Base-by-base conservation (phyloP, 1,140 invertebrate species). In the Drosophila auraria region DNA sequence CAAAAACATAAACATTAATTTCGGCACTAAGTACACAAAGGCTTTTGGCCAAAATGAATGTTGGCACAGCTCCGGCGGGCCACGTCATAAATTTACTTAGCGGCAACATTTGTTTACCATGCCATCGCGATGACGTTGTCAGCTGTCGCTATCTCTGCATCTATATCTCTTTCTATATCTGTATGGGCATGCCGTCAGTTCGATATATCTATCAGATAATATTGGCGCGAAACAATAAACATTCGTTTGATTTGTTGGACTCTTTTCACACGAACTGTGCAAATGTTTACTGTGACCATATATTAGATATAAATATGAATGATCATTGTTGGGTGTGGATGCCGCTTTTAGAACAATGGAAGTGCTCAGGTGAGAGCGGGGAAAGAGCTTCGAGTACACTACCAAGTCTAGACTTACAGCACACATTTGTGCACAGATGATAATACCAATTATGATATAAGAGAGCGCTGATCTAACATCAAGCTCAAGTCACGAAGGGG, bases 51-150 rank as follows among this genome's bases (percentile, higher is more conserved):
- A 38, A 50, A 40, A 50, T 38, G 23, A 50, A 53, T 49, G 61
- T 66, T 66, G 61, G 30, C 62, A 20, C n/a, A 30, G 49, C 66
- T 50, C 60, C 66, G 27, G 15, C 33, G n/a, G 8, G 49, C 68
- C 68, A 72, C 71, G 71, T 74, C 68, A 74, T 72, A 72, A 72
- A 74, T 51, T 66, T 40, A 47, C 50, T 72, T 33, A 73, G 56
- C 49, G 42, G 23, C 49, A 47, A n/a, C 57, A 54, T 44, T 40
- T 73, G 25, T 57, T 73, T 60, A 71, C 40, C 50, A 62, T 36
- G 30, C 42, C 50, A 30, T 45, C 4, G 20, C 42, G 3, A 82
- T 82, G 80, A 82, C 74, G 80, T 78, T 82, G 58, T 51, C 80
- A 69, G 71, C 70, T 53, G 53, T 82, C 54, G 53, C 40, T 53